A percentile compares a stretch with the other conserved stretches of the same genome.
These are phyloP conservation scores for Procambarus virginalis DNA, from an alignment of 1,140 invertebrate species.

Conservation along the genomic window DNA sequence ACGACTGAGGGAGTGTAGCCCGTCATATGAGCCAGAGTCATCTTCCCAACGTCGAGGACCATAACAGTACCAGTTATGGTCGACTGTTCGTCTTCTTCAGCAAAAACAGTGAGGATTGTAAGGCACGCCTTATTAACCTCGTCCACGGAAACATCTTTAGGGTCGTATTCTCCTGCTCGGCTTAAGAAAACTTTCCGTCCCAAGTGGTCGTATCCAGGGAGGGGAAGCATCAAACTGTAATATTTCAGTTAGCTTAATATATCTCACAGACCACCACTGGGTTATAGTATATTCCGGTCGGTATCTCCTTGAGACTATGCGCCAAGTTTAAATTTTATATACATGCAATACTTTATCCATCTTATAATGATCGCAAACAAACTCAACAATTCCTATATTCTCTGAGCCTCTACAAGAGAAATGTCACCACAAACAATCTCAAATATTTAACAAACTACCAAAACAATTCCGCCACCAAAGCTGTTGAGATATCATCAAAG, in stretches of 20 bases:
- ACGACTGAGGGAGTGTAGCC: slow-evolving; percentile 72
- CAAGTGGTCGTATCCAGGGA: slow-evolving; percentile 64
- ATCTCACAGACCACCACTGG: background rate
- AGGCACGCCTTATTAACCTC: slow-evolving; percentile 39
- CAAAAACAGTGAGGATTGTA: slow-evolving; percentile 51
- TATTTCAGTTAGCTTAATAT: background rate
- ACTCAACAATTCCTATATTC: too few relatives aligned
- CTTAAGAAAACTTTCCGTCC: slow-evolving; percentile 64
- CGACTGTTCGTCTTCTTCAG: slow-evolving; percentile 71
- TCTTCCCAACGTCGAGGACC: slow-evolving; percentile 72
- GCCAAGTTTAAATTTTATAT: too few relatives aligned
- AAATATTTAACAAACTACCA: too few relatives aligned
- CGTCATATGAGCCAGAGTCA: slow-evolving; percentile 72
- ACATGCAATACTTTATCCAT: too few relatives aligned
- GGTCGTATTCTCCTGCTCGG: slow-evolving; percentile 66
- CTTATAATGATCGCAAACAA: too few relatives aligned
- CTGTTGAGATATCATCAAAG: too few relatives aligned
- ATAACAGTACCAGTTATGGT: slow-evolving; percentile 72
- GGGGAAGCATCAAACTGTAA: slow-evolving; percentile 59
- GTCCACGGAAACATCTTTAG: slow-evolving; percentile 71
- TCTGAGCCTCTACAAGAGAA: too few relatives aligned
- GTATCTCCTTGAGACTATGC: too few relatives aligned
- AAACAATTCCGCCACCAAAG: too few relatives aligned
- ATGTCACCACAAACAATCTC: too few relatives aligned
- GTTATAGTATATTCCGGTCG: too few relatives aligned